Conservation (phyloP, 2,797 vertebrate genomes). For the Gorsachius magnificus region DNA sequence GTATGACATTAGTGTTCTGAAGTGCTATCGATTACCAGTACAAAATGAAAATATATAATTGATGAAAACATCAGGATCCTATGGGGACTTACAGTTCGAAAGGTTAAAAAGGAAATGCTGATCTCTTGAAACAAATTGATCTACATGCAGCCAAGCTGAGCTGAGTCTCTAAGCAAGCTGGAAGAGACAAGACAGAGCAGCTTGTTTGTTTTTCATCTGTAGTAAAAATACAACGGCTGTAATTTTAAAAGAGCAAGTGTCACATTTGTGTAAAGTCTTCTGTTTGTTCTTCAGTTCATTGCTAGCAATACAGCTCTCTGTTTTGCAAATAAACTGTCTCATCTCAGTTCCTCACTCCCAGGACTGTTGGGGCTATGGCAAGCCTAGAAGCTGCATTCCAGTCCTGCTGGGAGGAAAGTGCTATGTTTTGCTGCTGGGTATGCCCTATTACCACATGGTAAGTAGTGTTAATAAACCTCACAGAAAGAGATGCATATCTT, state of each 20-base stretch:
- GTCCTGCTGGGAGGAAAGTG: background rate
- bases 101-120: conserved; percentile 47
- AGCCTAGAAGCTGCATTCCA: background rate
- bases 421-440: background rate
- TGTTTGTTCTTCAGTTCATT: conserved; percentile 58
- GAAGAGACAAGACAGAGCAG: conserved; percentile 25
- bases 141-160: conserved; percentile 36
- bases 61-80: conserved; percentile 60
- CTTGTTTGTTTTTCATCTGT: conserved; percentile 59
- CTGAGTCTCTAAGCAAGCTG: conserved; percentile 35
- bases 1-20: conserved; percentile 56
- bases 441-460: background rate
- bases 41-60: conserved; percentile 72
- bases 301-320: background rate
- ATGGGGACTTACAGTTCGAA: conserved; percentile 34
- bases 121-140: conserved; percentile 55
- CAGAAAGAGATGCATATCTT: background rate
- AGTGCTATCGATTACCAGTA: conserved; percentile 61
- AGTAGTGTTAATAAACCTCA: background rate
- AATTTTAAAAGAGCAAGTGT: conserved; percentile 62
- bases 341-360: background rate
- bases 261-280: conserved; percentile 26
- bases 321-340: conserved; percentile 39
- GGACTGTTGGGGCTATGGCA: background rate
- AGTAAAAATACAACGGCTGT: conserved; percentile 9